Conservation (phyloP, 1,140 invertebrate genomes). For the Hydropsyche tenuis region DNA sequence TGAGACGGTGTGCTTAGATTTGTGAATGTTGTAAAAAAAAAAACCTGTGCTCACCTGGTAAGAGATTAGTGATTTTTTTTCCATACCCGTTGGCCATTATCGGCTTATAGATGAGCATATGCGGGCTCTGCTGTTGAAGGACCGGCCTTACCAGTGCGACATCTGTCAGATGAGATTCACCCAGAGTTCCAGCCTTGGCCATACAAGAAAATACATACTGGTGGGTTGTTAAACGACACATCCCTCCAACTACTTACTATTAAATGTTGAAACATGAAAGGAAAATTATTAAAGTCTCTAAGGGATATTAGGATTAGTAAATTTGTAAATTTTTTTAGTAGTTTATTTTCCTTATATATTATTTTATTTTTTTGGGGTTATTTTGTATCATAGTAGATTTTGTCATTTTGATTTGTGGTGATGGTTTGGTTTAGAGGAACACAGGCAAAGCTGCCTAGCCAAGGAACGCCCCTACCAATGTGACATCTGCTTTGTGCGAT, state of each 20-base stretch:
- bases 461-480: slow-evolving; percentile 64
- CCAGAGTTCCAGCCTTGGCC: slow-evolving; percentile 79
- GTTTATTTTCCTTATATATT: slow-evolving; percentile 1
- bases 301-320: slow-evolving; percentile 35
- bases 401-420: slow-evolving; percentile 39
- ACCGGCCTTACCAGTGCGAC: slow-evolving; percentile 79
- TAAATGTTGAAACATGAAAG: slow-evolving; percentile 32
- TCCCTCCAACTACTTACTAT: slow-evolving; percentile 30
- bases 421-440: slow-evolving; percentile 54
- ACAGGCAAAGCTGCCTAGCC: slow-evolving; percentile 58
- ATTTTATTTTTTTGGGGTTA: slow-evolving; percentile 35
- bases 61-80: slow-evolving; percentile 36
- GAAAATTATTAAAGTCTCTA: slow-evolving; percentile 19
- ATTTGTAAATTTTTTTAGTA: slow-evolving; percentile 12
- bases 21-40: neutral
- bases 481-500: slow-evolving; percentile 62
- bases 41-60: slow-evolving; percentile 26
- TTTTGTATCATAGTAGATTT: slow-evolving; percentile 36
- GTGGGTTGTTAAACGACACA: slow-evolving; percentile 56
- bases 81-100: slow-evolving; percentile 50
- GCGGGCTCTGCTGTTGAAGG: slow-evolving; percentile 64
- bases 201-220: slow-evolving; percentile 85
- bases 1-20: neutral
- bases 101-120: slow-evolving; percentile 64
- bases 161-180: slow-evolving; percentile 77